Evolutionary conservation across 1,140 invertebrate genomes (phyloP).

Genomic region (Diachasmimorpha longicaudata): DNA sequence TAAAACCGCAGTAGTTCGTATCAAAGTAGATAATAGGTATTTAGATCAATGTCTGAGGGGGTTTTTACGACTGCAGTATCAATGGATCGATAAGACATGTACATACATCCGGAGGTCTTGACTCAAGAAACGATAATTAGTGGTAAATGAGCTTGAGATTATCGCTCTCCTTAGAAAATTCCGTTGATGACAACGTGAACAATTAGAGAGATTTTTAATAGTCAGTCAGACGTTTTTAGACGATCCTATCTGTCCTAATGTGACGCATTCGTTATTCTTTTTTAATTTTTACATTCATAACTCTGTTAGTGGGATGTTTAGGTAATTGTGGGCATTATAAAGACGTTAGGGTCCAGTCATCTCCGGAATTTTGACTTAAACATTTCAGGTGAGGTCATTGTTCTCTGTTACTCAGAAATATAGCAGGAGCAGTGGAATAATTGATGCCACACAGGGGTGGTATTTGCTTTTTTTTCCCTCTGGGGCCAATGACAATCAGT

Average conservation of each 20-base stretch:
- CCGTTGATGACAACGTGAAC: background rate
- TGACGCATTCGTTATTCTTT: background rate
- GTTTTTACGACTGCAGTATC: background rate
- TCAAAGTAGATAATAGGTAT: background rate
- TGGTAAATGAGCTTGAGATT: background rate
- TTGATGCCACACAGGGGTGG: too few species aligned
- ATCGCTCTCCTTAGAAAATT: background rate
- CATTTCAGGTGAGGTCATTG: background rate
- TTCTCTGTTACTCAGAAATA: background rate
- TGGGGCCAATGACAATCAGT: too few species aligned
- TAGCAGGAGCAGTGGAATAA: too few species aligned
- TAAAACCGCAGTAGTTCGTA: background rate
- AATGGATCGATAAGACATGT: background rate
- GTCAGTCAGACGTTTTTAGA: background rate
- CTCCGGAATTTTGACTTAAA: background rate
- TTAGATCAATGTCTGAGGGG: slow-evolving; percentile 20
- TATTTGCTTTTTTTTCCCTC: too few species aligned
- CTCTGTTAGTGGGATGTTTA: background rate
- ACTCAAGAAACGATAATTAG: background rate
- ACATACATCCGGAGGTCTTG: background rate
- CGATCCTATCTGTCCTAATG: background rate
- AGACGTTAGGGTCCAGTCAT: slow-evolving; percentile 1
- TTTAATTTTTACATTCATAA: background rate
- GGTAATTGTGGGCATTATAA: background rate
- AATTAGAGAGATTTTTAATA: background rate